A percentile compares a stretch with the other conserved stretches of the same genome.
Evolutionary conservation across 2,113 vertebrate species (phyloP).

Genomic region (Isichthys henryi): DNA sequence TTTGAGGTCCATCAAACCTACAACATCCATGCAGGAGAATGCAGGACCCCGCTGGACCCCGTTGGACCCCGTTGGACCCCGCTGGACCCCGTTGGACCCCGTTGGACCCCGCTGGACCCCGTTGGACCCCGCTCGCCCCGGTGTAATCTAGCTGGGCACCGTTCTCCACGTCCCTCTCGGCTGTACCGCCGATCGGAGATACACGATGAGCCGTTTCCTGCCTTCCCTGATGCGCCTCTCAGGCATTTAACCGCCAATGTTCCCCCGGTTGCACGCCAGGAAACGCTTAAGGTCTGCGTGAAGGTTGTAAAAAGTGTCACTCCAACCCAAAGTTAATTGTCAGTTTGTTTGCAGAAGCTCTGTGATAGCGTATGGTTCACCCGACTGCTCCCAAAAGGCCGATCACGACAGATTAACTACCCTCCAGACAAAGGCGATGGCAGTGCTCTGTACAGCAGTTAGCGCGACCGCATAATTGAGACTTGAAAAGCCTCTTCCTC

Average conservation of each 20-base stretch:
- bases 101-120: neutral
- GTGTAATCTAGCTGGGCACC: neutral
- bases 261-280: constrained; percentile 55
- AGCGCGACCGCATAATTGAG: constrained; percentile 61
- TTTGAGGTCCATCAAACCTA: neutral
- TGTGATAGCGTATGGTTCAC: constrained; percentile 66
- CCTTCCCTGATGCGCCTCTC: neutral
- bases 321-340: constrained; percentile 68
- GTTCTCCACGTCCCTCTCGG: neutral
- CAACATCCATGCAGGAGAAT: neutral
- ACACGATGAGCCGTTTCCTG: neutral
- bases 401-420: constrained; percentile 71
- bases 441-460: constrained; percentile 58
- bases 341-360: constrained; percentile 70
- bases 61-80: neutral
- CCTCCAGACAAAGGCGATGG: constrained; percentile 55
- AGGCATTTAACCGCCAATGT: constrained; percentile 31
- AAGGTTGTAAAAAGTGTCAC: constrained; percentile 63
- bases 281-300: constrained; percentile 63
- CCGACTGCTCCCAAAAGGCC: constrained; percentile 68
- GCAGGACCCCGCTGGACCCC: too few relatives aligned
- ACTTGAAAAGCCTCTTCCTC: constrained; percentile 61
- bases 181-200: neutral
- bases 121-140: neutral
- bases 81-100: neutral